phyloP scores from a whole-genome alignment of 2,888 invertebrate genomes.

The Chloromyia formosa region DNA sequence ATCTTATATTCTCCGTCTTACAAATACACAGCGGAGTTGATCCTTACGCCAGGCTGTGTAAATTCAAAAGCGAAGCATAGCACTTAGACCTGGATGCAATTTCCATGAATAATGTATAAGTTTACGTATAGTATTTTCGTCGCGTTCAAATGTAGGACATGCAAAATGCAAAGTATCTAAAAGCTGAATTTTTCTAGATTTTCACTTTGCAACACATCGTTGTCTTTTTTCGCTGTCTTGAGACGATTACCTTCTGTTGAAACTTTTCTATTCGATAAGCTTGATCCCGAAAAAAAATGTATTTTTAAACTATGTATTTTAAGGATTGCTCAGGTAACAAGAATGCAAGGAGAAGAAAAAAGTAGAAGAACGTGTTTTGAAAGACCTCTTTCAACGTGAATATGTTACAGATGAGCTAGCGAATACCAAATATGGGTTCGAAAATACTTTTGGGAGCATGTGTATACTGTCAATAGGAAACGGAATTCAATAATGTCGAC shows the following conservation, averaged over 20 bases:
- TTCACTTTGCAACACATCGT: background rate
- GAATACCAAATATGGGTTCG: too few relatives aligned
- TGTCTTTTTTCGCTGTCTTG: background rate
- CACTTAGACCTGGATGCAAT: conserved; percentile 37
- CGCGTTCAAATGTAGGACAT: background rate
- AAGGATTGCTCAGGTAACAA: background rate
- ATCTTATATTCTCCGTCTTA: background rate
- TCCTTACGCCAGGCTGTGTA: background rate
- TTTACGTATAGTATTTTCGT: conserved; percentile 19
- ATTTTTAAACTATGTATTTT: background rate
- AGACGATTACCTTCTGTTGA: too few relatives aligned
- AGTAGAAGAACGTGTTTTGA: background rate
- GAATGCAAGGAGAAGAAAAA: background rate
- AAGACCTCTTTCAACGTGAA: background rate
- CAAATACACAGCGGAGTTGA: background rate
- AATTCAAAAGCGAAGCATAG: conserved; percentile 9
- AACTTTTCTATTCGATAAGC: too few relatives aligned
- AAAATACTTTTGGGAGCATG: too few relatives aligned
- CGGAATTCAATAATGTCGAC: too few relatives aligned
- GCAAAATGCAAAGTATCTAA: conserved; percentile 20
- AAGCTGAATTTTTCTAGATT: conserved; percentile 7
- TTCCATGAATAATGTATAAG: conserved; percentile 38
- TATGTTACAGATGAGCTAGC: background rate
- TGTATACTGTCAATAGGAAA: too few relatives aligned
- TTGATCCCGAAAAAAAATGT: too few relatives aligned